These are phyloP conservation scores for Eudorcas thomsonii DNA, from an alignment of 2,113 vertebrate genomes.

Conservation along the genomic window DNA sequence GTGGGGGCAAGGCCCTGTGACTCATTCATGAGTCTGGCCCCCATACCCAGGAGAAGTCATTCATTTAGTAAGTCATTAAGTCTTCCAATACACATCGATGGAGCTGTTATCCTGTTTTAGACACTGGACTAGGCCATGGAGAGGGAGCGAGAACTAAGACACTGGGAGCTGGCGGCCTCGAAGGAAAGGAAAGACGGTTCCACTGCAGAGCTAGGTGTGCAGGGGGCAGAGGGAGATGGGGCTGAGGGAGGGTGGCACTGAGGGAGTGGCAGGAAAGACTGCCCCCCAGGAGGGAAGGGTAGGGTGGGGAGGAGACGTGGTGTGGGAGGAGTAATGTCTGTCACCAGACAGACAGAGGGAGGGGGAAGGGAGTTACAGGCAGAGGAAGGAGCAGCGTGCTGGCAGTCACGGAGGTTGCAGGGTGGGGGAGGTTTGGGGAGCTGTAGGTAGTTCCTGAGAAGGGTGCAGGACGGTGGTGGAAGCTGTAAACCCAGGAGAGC, in stretches of 20 bases:
- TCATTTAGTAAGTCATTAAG: slow-evolving; percentile 27
- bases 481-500: neutral
- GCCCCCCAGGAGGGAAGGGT: neutral
- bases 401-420: neutral
- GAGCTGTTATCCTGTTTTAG: slow-evolving; percentile 34
- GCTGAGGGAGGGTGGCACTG: neutral
- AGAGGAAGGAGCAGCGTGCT: neutral
- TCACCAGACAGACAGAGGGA: neutral
- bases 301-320: neutral
- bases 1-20: slow-evolving; percentile 20
- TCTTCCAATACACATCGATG: slow-evolving; percentile 15
- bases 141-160: neutral
- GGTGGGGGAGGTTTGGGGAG: neutral
- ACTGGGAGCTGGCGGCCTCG: neutral
- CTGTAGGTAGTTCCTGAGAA: neutral
- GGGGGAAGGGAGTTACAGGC: neutral
- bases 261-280: neutral
- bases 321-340: neutral
- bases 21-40: slow-evolving; percentile 52
- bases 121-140: neutral
- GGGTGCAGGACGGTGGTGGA: neutral
- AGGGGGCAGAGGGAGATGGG: neutral
- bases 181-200: neutral
- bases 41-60: neutral
- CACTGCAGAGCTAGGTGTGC: neutral